Evolutionary conservation across 2,888 invertebrate species (phyloP).

Genomic region (Xestoiulus laeticollis): DNA sequence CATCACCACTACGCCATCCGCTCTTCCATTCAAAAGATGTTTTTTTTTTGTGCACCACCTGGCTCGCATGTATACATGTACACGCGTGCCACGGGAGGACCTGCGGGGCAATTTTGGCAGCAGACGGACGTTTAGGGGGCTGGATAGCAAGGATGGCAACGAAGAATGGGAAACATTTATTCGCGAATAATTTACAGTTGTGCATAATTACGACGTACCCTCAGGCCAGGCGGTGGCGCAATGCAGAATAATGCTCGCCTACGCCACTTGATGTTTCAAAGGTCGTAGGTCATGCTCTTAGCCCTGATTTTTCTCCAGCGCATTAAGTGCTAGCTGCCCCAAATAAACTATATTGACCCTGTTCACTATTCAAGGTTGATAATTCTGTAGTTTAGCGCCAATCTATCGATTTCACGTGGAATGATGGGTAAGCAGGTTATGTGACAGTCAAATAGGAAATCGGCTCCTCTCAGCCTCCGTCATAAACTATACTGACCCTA

Average conservation of each 20-base stretch:
- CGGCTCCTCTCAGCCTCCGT: too few relatives aligned
- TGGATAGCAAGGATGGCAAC: not conserved
- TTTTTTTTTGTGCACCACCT: constrained; percentile 15
- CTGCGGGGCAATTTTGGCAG: constrained; percentile 40
- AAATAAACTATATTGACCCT: too few relatives aligned
- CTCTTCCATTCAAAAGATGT: not conserved
- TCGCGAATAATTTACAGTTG: not conserved
- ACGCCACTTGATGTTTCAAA: not conserved
- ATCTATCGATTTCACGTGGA: too few relatives aligned
- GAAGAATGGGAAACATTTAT: constrained; percentile 24
- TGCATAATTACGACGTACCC: not conserved
- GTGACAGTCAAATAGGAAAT: too few relatives aligned
- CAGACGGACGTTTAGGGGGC: constrained; percentile 43
- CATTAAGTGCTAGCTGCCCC: not conserved
- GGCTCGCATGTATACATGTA: not conserved
- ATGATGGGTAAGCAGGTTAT: too few relatives aligned
- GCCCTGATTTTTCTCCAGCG: not conserved
- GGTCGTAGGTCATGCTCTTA: not conserved
- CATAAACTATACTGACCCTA: too few relatives aligned
- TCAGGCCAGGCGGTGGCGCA: not conserved
- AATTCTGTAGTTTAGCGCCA: too few relatives aligned
- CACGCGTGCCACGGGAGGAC: constrained; percentile 43
- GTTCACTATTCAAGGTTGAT: too few relatives aligned
- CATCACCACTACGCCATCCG: constrained; percentile 23
- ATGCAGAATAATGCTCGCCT: not conserved